Percentiles rank a stretch among this genome's conserved stretches.
Conservation (phyloP, 2,797 vertebrate genomes). For the Mus spretus region DNA sequence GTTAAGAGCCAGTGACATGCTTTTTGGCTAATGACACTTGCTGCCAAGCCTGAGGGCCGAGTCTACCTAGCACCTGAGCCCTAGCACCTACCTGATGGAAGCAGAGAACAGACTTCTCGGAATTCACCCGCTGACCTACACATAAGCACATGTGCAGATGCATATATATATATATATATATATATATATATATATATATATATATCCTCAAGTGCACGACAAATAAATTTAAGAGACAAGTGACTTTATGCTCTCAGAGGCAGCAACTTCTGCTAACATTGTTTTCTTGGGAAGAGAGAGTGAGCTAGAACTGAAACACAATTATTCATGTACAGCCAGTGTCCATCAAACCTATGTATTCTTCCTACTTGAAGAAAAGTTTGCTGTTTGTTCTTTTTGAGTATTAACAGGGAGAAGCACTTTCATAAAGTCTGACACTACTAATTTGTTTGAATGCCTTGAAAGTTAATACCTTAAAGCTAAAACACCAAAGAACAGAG, state of each 20-base stretch:
- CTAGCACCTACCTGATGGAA: not conserved
- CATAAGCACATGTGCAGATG: not conserved
- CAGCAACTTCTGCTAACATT: constrained; percentile 42
- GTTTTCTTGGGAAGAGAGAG: constrained; percentile 4
- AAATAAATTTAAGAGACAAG: not conserved
- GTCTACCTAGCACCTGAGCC: not conserved
- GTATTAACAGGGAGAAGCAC: not conserved
- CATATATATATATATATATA: too few species aligned
- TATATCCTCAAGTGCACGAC: not conserved
- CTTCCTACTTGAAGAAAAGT: not conserved
- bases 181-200: too few species aligned
- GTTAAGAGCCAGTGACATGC: not conserved
- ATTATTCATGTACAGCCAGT: constrained; percentile 9
- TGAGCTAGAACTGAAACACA: not conserved
- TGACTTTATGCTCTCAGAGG: constrained; percentile 43
- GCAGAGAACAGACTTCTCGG: not conserved
- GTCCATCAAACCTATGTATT: constrained; percentile 25
- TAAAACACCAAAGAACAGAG: not conserved
- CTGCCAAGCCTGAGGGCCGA: not conserved
- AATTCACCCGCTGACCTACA: not conserved
- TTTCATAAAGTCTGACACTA: not conserved
- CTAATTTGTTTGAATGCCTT: not conserved
- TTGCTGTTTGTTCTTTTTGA: constrained; percentile 31
- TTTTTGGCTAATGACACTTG: not conserved
- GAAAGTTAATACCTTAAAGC: not conserved